A percentile compares a stretch with the other conserved stretches of the same genome.
Conservation (phyloP, 2,888 invertebrate species). For the Mayetiola destructor region DNA sequence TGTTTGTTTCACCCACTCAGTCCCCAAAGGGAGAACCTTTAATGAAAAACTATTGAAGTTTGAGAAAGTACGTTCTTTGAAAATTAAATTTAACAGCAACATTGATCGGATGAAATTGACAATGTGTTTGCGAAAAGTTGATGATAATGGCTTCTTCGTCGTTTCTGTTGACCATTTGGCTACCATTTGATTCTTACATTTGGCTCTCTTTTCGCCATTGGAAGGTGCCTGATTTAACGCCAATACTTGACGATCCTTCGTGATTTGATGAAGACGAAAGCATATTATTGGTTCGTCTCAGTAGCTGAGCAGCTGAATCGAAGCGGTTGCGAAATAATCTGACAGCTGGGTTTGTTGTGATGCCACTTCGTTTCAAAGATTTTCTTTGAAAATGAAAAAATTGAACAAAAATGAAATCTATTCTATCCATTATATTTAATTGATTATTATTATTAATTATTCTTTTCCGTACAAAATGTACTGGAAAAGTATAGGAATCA, state of each 20-base stretch:
- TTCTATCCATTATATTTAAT: neutral
- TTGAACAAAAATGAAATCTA: neutral
- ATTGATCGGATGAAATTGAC: too few species aligned
- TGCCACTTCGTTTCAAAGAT: conserved; percentile 67
- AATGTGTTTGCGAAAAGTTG: too few species aligned
- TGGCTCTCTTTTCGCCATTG: conserved; percentile 34
- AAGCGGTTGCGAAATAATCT: conserved; percentile 47
- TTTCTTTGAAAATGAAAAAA: conserved; percentile 29
- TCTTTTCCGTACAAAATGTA: too few species aligned
- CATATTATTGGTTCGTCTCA: conserved; percentile 35
- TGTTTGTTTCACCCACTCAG: too few species aligned
- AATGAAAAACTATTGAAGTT: too few species aligned
- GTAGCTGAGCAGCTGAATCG: conserved; percentile 36
- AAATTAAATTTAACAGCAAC: too few species aligned
- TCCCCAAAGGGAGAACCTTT: too few species aligned
- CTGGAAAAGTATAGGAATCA: too few species aligned
- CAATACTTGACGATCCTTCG: conserved; percentile 36
- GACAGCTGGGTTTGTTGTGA: conserved; percentile 76
- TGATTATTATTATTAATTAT: too few species aligned
- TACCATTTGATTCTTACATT: neutral
- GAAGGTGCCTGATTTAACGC: conserved; percentile 37
- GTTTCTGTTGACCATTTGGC: neutral
- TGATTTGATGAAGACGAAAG: conserved; percentile 29
- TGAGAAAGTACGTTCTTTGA: too few species aligned
- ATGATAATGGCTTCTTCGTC: too few species aligned